Evolutionary conservation across 2,113 vertebrate species (phyloP).

Genomic region (Zosterops pallidus): DNA sequence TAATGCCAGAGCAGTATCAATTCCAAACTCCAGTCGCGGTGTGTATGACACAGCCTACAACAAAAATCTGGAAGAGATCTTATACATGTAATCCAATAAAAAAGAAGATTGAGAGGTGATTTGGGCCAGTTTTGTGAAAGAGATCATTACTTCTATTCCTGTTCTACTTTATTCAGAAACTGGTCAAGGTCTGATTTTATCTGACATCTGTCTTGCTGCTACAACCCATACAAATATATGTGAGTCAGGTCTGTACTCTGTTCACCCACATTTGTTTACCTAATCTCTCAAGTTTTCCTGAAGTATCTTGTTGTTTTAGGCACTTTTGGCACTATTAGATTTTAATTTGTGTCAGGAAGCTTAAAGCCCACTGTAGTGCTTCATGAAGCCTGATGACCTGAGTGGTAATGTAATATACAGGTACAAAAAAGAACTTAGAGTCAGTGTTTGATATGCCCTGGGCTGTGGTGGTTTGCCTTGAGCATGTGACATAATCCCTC

Average conservation of each 20-base stretch:
- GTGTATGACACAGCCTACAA: too few species aligned
- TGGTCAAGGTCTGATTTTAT: neutral
- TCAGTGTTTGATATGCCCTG: neutral
- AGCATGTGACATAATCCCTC: neutral
- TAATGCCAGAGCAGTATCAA: neutral
- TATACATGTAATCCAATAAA: rapidly evolving
- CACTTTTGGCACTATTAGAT: neutral
- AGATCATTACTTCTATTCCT: neutral
- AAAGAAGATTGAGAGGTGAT: neutral
- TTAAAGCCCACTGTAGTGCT: neutral
- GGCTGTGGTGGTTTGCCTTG: neutral
- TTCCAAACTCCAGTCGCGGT: neutral
- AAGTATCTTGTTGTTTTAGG: neutral
- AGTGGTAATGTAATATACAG: neutral
- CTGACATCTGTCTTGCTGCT: neutral
- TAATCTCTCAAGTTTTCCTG: neutral
- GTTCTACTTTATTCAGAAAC: neutral
- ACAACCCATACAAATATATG: neutral
- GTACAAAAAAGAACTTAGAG: neutral
- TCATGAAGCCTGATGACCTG: neutral
- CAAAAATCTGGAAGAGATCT: neutral
- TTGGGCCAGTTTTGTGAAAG: neutral
- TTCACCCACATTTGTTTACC: neutral
- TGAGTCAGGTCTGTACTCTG: neutral
- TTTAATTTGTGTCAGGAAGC: neutral